Evolutionary conservation across 1,140 invertebrate species (phyloP).

Genomic region (Danaus plexippus): DNA sequence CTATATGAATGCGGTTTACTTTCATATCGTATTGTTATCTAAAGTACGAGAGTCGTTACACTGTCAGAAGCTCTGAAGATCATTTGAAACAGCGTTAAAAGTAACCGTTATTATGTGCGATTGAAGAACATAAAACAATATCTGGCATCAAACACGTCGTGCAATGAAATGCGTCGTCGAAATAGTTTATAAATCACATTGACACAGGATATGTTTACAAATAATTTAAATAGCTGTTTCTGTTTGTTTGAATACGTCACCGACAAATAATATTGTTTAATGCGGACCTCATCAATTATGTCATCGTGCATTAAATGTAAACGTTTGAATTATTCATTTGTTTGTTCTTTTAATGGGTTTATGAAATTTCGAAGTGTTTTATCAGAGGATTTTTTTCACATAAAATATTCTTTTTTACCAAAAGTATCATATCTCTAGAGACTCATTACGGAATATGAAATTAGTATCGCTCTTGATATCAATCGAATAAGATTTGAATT

Average conservation of each 20-base stretch:
- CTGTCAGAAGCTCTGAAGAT: too few species aligned
- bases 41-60: too few species aligned
- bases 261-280: slow-evolving; percentile 6
- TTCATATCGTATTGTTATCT: too few species aligned
- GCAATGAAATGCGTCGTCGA: too few species aligned
- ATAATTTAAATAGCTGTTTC: slow-evolving; percentile 40
- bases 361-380: too few species aligned
- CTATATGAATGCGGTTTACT: too few species aligned
- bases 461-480: background rate
- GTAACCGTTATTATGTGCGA: too few species aligned
- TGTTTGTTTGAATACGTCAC: slow-evolving; percentile 23
- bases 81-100: too few species aligned
- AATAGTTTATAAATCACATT: slow-evolving; percentile 12
- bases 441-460: background rate
- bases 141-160: too few species aligned
- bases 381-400: background rate
- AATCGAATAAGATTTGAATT: too few species aligned
- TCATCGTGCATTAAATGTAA: slow-evolving; percentile 4
- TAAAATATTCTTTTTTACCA: background rate
- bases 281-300: slow-evolving; percentile 2
- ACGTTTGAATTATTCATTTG: slow-evolving; percentile 1
- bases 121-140: too few species aligned
- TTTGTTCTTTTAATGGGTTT: too few species aligned
- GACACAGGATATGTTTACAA: slow-evolving; percentile 33
- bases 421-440: background rate